These are phyloP conservation scores for Crocallis elinguaria DNA, from an alignment of 2,888 invertebrate species.

Conservation along the genomic window DNA sequence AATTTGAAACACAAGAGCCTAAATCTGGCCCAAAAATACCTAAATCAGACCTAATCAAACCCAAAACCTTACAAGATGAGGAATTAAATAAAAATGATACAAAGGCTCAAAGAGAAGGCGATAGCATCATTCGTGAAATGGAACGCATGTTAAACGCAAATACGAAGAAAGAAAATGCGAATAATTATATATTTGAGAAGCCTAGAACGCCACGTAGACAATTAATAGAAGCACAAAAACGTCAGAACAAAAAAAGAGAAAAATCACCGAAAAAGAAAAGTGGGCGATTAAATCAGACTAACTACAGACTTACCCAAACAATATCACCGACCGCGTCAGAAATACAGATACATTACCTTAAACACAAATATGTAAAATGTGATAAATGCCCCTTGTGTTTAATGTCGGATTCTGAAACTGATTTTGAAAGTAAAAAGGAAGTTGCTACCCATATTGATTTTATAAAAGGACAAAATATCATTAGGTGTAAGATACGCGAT, in stretches of 20 bases:
- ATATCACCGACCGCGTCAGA: slow-evolving; percentile 19
- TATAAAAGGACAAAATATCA: slow-evolving; percentile 59
- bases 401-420: slow-evolving; percentile 45
- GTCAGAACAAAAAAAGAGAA: too few species aligned
- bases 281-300: too few species aligned
- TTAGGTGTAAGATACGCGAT: slow-evolving; percentile 45
- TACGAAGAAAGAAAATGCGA: too few species aligned
- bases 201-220: too few species aligned
- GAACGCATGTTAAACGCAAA: background rate
- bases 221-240: too few species aligned
- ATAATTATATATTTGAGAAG: too few species aligned
- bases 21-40: background rate
- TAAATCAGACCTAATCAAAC: background rate
- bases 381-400: slow-evolving; percentile 38
- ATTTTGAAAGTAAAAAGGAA: slow-evolving; percentile 35
- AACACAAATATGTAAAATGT: background rate
- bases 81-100: background rate
- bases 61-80: background rate
- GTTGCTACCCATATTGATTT: slow-evolving; percentile 42
- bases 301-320: too few species aligned
- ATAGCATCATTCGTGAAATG: background rate
- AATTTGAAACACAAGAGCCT: background rate
- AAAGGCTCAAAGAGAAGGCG: background rate
- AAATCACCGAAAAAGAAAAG: background rate
- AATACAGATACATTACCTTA: background rate